Base-by-base conservation (phyloP, 2,113 vertebrate genomes). In the Speoplatyrhinus poulsoni region DNA sequence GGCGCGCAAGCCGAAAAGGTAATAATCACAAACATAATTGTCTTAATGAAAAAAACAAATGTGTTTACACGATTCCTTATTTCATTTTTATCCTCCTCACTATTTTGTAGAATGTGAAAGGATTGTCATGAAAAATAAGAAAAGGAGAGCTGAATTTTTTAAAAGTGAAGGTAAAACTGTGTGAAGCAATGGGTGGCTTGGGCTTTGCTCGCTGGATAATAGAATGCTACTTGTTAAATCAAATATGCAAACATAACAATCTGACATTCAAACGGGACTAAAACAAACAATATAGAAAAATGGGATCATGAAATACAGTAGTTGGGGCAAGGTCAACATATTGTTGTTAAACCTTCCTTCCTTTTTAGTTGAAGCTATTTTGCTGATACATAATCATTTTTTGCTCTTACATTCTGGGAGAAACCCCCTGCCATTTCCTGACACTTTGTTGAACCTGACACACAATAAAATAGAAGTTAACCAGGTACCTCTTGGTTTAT, bases 91-190 rank as follows among this genome's bases (percentile, higher is more conserved):
- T 58, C 9, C 60, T 26, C 48, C 65, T 75, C 60, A 70, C 92
- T 81, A 67, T 89, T 41, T 88, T 95, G 88, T 95, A 97, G 96
- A 93, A 70, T 89, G 85, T 91, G 93, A 92, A 87, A 86, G 84
- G 81, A 87, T 96, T 89, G 92, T 89, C 92, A 91, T 91, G 92
- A 95, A 91, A 94, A 98, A 96, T 94, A 93, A 93, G 85, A 94
- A 92, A 93, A 95, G 94, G 58, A 93, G 95, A 74, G 95, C 92
- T 87, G 94, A 97, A 68, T 98, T 95, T 97, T 97, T 98, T 94
- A 94, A 91, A 86, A 90, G 10, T 55, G 83, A 93, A 98, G 96
- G 96, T 99, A 98, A 96, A 91, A 66, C 41, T 16, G 19, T 26
- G 62, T 70, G 55, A 12, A 64, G 11, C 12, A 26, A 17, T 50